A percentile compares a stretch with the other conserved stretches of the same genome.
Conservation (phyloP, 2,797 vertebrate species). For the Sitta carolinensis region DNA sequence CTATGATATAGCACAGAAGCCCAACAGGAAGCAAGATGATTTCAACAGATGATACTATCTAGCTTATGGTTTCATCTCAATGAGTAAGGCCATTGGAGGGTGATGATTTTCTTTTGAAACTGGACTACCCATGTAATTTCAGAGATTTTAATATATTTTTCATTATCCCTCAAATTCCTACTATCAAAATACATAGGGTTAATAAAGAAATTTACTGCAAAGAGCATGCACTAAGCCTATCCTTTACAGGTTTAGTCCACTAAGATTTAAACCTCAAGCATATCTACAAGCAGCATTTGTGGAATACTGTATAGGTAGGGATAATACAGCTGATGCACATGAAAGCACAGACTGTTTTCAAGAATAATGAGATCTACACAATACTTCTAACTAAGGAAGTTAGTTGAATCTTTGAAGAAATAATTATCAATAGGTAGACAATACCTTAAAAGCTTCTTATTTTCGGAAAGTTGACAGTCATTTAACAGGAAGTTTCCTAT, state of each 20-base stretch:
- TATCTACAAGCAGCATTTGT: not conserved
- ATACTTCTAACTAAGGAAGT: not conserved
- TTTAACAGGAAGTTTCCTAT: not conserved
- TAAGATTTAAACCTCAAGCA: not conserved
- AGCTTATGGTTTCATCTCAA: not conserved
- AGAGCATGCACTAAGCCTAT: not conserved
- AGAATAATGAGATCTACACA: not conserved
- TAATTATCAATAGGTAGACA: not conserved
- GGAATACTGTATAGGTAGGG: not conserved
- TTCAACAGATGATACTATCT: not conserved
- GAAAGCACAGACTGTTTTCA: not conserved
- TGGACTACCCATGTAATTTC: not conserved
- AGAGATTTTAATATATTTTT: not conserved
- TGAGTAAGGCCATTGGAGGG: not conserved
- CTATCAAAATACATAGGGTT: not conserved
- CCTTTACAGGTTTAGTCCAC: not conserved
- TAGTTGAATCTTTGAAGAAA: not conserved
- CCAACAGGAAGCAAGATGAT: not conserved
- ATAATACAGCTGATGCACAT: not conserved
- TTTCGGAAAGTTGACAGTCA: not conserved
- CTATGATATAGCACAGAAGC: not conserved
- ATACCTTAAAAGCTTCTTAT: not conserved
- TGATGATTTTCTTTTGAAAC: not conserved
- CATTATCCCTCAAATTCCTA: not conserved
- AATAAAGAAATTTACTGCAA: not conserved